Conservation (phyloP, 2,797 vertebrate species). For the Scyliorhinus canicula region DNA sequence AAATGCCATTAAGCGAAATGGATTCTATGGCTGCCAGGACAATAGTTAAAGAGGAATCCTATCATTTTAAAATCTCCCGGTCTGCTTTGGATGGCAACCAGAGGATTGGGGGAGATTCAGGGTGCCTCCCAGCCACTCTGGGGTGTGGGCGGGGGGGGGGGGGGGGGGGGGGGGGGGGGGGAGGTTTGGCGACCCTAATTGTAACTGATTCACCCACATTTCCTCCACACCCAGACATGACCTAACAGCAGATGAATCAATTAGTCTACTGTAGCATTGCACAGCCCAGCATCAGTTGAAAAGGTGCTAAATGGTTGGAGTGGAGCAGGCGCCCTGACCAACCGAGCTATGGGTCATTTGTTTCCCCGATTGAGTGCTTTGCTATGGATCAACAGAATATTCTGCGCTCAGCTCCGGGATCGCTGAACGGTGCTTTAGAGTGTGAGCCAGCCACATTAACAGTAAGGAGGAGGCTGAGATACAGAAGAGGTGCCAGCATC, state of each 20-base stretch:
- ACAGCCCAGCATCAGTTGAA: not conserved
- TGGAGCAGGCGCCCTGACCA: not conserved
- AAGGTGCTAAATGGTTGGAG: not conserved
- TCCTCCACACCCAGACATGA: not conserved
- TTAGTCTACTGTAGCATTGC: not conserved
- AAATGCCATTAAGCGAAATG: too few relatives aligned
- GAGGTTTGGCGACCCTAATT: not conserved
- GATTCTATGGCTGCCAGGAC: too few relatives aligned
- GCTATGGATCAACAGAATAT: not conserved
- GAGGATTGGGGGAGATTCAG: too few relatives aligned
- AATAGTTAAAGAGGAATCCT: too few relatives aligned
- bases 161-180: too few relatives aligned
- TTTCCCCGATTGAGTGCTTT: not conserved
- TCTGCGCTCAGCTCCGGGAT: not conserved
- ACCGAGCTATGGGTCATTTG: not conserved
- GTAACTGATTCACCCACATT: not conserved
- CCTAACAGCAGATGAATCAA: not conserved
- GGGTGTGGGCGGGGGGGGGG: too few relatives aligned
- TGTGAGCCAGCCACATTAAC: not conserved
- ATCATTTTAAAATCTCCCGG: too few relatives aligned
- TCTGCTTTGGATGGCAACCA: too few relatives aligned
- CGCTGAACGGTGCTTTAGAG: not conserved
- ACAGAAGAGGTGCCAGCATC: not conserved
- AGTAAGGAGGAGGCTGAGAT: constrained; percentile 10
- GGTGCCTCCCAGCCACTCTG: too few relatives aligned